A percentile compares a stretch with the other conserved stretches of the same genome.
Evolutionary conservation across 2,113 vertebrate species (phyloP).

Genomic region (Rhipidura dahli): DNA sequence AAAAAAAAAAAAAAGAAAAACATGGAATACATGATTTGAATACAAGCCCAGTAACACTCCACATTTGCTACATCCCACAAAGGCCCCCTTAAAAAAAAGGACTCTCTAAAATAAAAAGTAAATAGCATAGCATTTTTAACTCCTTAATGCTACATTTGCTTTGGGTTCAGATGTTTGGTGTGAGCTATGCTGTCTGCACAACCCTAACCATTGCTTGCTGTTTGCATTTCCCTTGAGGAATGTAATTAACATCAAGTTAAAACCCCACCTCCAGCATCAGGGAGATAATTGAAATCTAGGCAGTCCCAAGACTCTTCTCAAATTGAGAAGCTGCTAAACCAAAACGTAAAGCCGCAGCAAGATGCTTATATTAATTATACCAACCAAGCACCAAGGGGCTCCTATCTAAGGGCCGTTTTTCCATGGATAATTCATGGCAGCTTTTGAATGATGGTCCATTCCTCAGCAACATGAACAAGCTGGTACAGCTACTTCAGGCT

Average conservation of each 20-base stretch:
- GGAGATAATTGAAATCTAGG: slow-evolving; percentile 56
- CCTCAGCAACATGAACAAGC: background rate
- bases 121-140: background rate
- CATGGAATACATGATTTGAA: background rate
- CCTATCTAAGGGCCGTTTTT: slow-evolving; percentile 28
- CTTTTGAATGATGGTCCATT: slow-evolving; percentile 14
- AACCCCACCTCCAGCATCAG: slow-evolving; percentile 19
- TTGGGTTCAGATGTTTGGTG: background rate
- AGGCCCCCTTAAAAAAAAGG: background rate
- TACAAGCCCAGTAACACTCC: background rate
- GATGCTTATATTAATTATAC: slow-evolving; percentile 57
- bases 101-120: background rate
- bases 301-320: slow-evolving; percentile 56
- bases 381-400: slow-evolving; percentile 48
- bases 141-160: background rate
- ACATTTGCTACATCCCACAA: background rate
- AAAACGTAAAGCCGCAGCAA: slow-evolving; percentile 26
- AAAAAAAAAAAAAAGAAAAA: background rate
- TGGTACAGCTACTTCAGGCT: background rate
- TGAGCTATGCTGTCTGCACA: background rate
- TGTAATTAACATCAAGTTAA: slow-evolving; percentile 44
- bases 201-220: background rate
- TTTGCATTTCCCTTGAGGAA: background rate
- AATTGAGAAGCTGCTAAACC: slow-evolving; percentile 34
- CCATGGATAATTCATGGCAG: slow-evolving; percentile 44